Base-by-base conservation (phyloP, 2,797 vertebrate species). In the Tinamus major region DNA sequence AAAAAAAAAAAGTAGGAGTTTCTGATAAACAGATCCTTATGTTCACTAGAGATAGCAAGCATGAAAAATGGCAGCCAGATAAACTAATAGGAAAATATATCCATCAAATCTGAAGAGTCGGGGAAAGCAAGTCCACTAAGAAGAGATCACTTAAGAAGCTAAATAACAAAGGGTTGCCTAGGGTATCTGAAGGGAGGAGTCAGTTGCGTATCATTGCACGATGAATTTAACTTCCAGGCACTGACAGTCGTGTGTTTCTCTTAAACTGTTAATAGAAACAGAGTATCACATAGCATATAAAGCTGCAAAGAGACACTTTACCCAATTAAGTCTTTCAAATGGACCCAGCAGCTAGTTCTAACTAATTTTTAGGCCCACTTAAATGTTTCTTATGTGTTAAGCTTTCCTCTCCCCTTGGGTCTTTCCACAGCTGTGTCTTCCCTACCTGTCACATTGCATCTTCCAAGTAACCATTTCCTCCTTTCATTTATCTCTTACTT, bases 31-130 rank as follows among this genome's bases (percentile, higher is more conserved):
- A 51, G 69, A 91, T 58, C 68, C 71, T 82, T 48, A 9, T 96
- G 95, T 88, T 95, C 68, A n/a, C 74, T 74, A 87, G 68, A 93
- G 94, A 96, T 96, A 96, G 16, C 71, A 79, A 44, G 14, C 77
- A 90, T 55, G 67, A 79, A 79, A 95, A 91, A 74, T 68, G 56
- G 84, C 39, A 55, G 75, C 21, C 64, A 89, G 67, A 93, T 93
- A 94, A 95, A 93, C 79, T 91, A 94, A 84, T 0, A 64, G 56
- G 56, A 88, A 90, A 95, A 71, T 21, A 87, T 33, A 86, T 63
- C 48, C 79, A 91, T 55, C 26, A 77, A 86, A 83, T 19, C 17
- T 27, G 35, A 75, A 75, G 6, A 24, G 79, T 26, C 13, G 46
- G 24, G 87, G 20, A 76, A 84, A 81, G 42, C 8, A 79, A 76